Evolutionary conservation across 2,888 invertebrate species (phyloP).

Genomic region (Drosophila nigricruria): DNA sequence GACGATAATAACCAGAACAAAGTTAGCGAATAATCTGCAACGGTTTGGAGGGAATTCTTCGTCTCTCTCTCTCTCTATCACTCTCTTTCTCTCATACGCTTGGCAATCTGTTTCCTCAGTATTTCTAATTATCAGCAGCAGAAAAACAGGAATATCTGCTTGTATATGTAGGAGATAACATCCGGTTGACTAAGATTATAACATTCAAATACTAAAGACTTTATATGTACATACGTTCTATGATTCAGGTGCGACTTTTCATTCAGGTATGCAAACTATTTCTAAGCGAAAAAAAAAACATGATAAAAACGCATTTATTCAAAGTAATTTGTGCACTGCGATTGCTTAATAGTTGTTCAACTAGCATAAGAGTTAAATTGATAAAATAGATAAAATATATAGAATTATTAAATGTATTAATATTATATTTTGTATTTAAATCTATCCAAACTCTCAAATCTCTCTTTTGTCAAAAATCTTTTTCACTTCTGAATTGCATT

Average conservation of each 20-base stretch:
- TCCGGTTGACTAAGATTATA: conserved; percentile 17
- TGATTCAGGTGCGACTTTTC: conserved; percentile 2
- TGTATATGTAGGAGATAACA: conserved; percentile 7
- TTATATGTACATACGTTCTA: neutral
- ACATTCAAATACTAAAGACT: neutral
- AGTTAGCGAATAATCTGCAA: conserved; percentile 15
- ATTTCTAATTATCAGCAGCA: conserved; percentile 3
- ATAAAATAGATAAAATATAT: no score
- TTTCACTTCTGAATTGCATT: no score
- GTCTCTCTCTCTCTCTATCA: neutral
- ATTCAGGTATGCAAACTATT: neutral
- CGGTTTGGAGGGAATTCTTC: neutral
- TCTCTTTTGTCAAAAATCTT: no score
- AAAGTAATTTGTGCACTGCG: neutral
- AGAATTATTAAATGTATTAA: no score
- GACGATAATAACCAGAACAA: conserved; percentile 20
- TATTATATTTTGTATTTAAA: no score
- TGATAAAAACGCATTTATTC: neutral
- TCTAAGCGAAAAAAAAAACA: neutral
- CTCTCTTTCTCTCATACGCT: neutral
- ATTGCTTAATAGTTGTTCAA: neutral
- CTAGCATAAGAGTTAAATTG: no score
- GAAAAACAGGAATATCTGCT: conserved; percentile 3
- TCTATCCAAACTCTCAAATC: no score
- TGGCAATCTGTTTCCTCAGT: neutral